Conservation (phyloP, 1,140 invertebrate genomes). For the Drosophila seguyi region DNA sequence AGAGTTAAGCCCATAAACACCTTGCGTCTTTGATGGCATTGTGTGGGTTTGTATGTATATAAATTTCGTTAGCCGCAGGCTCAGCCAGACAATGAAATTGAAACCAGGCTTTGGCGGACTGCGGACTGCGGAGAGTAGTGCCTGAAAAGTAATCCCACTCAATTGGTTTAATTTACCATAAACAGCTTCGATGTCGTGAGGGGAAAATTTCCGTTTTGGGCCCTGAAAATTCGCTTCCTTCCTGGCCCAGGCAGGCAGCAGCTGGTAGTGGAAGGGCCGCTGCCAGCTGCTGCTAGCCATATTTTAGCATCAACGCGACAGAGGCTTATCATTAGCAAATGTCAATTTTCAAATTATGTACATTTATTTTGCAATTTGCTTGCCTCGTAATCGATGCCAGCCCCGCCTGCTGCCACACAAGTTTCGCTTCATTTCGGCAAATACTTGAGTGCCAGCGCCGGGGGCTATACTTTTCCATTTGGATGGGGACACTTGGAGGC, state of each 20-base stretch:
- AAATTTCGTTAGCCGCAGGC: constrained; percentile 62
- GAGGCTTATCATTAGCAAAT: constrained; percentile 75
- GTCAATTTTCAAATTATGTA: constrained; percentile 75
- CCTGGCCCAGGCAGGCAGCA: constrained; percentile 30
- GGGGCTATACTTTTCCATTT: constrained; percentile 18
- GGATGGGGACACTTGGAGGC: not conserved
- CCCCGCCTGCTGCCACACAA: constrained; percentile 9
- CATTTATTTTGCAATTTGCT: constrained; percentile 66
- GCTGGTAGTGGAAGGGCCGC: constrained; percentile 6
- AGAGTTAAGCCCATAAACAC: constrained; percentile 70
- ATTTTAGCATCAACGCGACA: constrained; percentile 51
- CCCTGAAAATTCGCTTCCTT: constrained; percentile 57
- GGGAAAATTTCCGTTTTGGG: constrained; percentile 44
- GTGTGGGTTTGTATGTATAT: constrained; percentile 41
- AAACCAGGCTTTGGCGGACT: constrained; percentile 51
- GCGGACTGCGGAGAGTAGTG: constrained; percentile 16
- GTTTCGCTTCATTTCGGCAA: constrained; percentile 22
- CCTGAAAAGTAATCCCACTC: constrained; percentile 64
- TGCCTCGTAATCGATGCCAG: constrained; percentile 51
- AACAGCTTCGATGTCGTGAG: constrained; percentile 65
- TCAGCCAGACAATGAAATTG: constrained; percentile 66
- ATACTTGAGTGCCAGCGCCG: constrained; percentile 17
- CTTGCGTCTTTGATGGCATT: constrained; percentile 65
- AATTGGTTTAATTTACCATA: constrained; percentile 83
- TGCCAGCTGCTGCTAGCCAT: constrained; percentile 39